phyloP scores from a whole-genome alignment of 2,888 invertebrate species.

The Amphipoea lucens region DNA sequence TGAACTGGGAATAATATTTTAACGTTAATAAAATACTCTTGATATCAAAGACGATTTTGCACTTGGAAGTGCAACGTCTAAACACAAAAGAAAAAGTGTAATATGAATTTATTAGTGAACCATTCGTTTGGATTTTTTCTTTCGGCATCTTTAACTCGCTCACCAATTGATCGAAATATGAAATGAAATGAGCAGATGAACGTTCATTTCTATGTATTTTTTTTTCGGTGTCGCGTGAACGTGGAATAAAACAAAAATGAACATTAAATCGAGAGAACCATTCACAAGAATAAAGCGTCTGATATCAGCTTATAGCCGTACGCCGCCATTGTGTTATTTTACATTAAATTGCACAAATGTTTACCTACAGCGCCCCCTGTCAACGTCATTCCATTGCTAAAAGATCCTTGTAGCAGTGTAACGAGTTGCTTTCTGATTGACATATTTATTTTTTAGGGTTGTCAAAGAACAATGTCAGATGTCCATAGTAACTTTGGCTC shows the following conservation, averaged over 20 bases:
- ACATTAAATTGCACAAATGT: too few species aligned
- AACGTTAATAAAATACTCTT: not conserved
- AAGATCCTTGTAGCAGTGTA: too few species aligned
- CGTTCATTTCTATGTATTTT: not conserved
- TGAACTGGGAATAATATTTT: conserved; percentile 64
- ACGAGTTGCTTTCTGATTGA: too few species aligned
- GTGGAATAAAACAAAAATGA: not conserved
- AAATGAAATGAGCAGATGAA: not conserved
- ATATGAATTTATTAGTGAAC: not conserved
- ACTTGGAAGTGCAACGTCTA: not conserved
- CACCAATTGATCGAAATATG: not conserved
- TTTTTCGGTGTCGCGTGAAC: not conserved
- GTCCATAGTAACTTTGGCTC: too few species aligned
- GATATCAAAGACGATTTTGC: not conserved
- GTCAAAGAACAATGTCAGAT: too few species aligned
- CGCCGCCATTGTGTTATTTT: too few species aligned
- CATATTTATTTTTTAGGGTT: too few species aligned
- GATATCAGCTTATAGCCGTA: not conserved
- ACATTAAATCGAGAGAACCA: not conserved
- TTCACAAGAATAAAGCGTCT: not conserved
- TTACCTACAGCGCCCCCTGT: too few species aligned
- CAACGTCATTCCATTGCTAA: too few species aligned
- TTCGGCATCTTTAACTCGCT: not conserved
- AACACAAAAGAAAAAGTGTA: not conserved
- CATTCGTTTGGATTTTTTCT: not conserved